phyloP scores from a whole-genome alignment of 2,113 vertebrate genomes.

The Pelvicachromis taeniatus region DNA sequence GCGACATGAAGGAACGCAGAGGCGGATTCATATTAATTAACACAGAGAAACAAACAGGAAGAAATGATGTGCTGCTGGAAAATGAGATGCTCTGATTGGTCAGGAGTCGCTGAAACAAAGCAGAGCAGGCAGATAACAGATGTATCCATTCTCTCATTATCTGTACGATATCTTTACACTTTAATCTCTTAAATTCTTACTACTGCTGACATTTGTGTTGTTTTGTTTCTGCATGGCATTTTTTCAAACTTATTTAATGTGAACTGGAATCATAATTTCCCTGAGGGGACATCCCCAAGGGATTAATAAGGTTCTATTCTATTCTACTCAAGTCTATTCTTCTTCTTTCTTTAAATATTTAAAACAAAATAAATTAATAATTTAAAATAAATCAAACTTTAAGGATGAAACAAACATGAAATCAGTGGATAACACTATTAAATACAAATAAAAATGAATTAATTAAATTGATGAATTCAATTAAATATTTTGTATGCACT shows the following conservation, averaged over 20 bases:
- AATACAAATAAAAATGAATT: neutral
- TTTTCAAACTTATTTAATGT: neutral
- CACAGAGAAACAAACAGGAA: neutral
- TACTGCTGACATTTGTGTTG: neutral
- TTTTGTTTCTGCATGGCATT: neutral
- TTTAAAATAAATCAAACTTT: neutral
- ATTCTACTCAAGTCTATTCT: neutral
- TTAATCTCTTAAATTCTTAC: neutral
- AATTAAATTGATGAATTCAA: neutral
- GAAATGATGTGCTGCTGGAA: neutral
- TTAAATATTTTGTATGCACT: neutral
- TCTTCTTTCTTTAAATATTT: neutral
- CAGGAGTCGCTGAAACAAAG: neutral
- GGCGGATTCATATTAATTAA: neutral
- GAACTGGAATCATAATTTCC: neutral
- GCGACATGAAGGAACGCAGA: neutral
- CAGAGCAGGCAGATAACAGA: neutral
- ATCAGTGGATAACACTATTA: neutral
- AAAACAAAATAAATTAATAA: neutral
- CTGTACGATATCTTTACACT: neutral
- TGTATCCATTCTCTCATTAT: neutral
- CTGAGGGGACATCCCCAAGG: neutral
- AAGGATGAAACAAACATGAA: neutral
- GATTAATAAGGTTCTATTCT: neutral
- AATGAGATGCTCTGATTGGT: neutral